A percentile compares a stretch with the other conserved stretches of the same genome.
phyloP scores from a whole-genome alignment of 1,140 invertebrate species.

The Trichomalopsis sarcophagae region DNA sequence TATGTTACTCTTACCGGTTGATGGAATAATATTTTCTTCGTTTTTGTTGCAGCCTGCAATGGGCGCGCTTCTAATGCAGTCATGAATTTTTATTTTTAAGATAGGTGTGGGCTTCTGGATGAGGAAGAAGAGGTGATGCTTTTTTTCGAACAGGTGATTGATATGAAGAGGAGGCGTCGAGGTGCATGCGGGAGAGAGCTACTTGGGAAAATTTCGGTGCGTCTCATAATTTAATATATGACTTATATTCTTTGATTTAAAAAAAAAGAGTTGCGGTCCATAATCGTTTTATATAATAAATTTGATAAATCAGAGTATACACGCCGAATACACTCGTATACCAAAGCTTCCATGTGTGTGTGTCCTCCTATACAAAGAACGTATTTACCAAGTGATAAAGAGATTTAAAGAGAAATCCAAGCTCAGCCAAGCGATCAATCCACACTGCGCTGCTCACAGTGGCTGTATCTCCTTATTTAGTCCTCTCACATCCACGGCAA shows the following conservation, averaged over 20 bases:
- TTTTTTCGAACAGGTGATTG: not conserved
- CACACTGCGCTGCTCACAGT: not conserved
- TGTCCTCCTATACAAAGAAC: not conserved
- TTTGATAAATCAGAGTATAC: too few species aligned
- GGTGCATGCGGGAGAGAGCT: too few species aligned
- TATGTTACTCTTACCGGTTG: not conserved
- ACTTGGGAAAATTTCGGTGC: too few species aligned
- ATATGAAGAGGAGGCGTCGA: too few species aligned
- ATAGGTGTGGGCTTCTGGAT: too few species aligned
- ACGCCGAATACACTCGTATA: not conserved
- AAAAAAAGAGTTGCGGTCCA: too few species aligned
- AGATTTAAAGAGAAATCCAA: conserved; percentile 39
- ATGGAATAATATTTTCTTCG: conserved; percentile 41
- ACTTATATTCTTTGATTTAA: too few species aligned
- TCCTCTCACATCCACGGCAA: not conserved
- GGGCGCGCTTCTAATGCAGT: not conserved
- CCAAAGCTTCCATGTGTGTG: not conserved
- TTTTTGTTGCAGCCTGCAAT: not conserved
- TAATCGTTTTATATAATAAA: too few species aligned
- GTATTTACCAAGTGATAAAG: conserved; percentile 45
- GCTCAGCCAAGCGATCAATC: not conserved
- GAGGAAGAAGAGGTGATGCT: too few species aligned
- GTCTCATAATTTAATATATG: too few species aligned
- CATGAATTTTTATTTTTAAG: conserved; percentile 33
- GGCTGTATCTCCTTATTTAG: conserved; percentile 42